phyloP scores from a whole-genome alignment of 1,140 invertebrate species.

The Mercenaria mercenaria region DNA sequence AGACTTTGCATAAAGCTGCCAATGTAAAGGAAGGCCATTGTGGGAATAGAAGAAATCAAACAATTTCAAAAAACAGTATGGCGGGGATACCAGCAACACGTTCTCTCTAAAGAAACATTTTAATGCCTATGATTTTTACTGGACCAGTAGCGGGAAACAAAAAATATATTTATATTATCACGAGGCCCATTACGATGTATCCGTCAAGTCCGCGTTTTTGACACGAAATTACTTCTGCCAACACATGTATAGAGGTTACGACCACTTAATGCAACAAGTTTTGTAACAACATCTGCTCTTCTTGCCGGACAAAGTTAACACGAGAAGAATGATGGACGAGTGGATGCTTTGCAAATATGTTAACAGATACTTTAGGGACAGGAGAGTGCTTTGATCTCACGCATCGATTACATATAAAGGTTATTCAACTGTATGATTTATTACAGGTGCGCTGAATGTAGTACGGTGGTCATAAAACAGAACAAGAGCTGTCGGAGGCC shows the following conservation, averaged over 20 bases:
- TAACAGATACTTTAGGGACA: constrained; percentile 18
- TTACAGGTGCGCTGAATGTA: no score
- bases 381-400: constrained; percentile 3
- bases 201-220: constrained; percentile 30
- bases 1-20: no score
- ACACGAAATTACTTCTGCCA: constrained; percentile 27
- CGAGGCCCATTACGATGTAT: constrained; percentile 59
- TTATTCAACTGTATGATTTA: no score
- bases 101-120: constrained; percentile 67
- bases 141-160: constrained; percentile 48
- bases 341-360: constrained; percentile 33
- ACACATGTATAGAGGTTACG: constrained; percentile 26
- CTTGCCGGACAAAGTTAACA: no score
- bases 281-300: no score
- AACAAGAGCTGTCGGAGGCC: no score
- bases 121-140: constrained; percentile 57
- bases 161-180: constrained; percentile 59
- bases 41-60: constrained; percentile 57
- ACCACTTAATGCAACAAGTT: constrained; percentile 33
- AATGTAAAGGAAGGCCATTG: neutral
- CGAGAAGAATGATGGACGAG: neutral
- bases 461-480: no score
- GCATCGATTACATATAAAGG: neutral
- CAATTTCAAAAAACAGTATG: constrained; percentile 38
- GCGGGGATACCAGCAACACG: constrained; percentile 48